Conservation (phyloP, 2,888 invertebrate genomes). For the Phymatocera aterrima region DNA sequence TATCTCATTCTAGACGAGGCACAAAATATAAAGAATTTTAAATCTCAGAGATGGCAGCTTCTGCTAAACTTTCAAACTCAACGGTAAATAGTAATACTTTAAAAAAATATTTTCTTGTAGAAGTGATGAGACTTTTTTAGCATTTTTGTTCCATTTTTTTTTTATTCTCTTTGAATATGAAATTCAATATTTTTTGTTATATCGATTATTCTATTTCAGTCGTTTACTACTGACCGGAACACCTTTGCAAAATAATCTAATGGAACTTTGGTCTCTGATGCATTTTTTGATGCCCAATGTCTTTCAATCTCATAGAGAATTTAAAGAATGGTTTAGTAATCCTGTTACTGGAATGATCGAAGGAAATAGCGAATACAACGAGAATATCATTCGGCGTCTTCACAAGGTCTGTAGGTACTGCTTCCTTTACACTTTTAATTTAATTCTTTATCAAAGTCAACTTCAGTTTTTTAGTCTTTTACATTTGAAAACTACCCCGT, state of each 20-base stretch:
- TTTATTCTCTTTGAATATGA: conserved; percentile 47
- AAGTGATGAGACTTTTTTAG: not conserved
- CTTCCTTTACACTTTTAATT: conserved; percentile 55
- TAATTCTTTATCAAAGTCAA: conserved; percentile 39
- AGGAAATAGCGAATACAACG: conserved; percentile 93
- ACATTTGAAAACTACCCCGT: conserved; percentile 59
- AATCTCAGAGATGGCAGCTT: conserved; percentile 98
- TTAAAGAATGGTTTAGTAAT: conserved; percentile 99
- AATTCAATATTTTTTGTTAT: conserved; percentile 40
- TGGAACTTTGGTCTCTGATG: conserved; percentile 99
- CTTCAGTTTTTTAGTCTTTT: not conserved
- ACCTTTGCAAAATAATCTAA: conserved; percentile 95
- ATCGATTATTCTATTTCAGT: conserved; percentile 75
- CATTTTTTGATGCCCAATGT: conserved; percentile 99
- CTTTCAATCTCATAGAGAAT: conserved; percentile 96
- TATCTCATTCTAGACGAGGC: conserved; percentile 99
- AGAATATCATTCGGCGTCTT: conserved; percentile 89
- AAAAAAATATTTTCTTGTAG: conserved; percentile 27
- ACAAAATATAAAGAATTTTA: conserved; percentile 99
- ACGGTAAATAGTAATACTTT: conserved; percentile 77
- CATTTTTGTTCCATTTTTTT: conserved; percentile 38
- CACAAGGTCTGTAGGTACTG: conserved; percentile 85
- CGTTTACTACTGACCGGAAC: conserved; percentile 95
- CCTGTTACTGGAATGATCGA: conserved; percentile 98
- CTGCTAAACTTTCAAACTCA: conserved; percentile 95